These are phyloP conservation scores for Numenius arquata DNA, from an alignment of 2,113 vertebrate genomes.

Conservation along the genomic window DNA sequence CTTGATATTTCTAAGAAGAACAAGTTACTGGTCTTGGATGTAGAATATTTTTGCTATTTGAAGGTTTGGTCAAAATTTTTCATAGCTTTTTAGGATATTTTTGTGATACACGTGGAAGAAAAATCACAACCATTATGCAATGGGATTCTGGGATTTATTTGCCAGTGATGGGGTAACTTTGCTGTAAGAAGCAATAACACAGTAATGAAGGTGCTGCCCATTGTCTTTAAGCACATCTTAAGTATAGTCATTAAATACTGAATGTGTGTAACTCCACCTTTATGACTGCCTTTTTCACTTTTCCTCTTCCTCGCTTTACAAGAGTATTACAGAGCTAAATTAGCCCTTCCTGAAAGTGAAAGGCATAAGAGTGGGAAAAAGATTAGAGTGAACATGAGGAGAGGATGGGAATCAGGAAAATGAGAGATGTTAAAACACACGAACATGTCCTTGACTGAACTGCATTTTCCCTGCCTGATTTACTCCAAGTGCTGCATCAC, in stretches of 20 bases:
- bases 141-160: background rate
- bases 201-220: background rate
- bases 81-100: background rate
- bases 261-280: background rate
- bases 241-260: slow-evolving; percentile 17
- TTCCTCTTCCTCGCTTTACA: background rate
- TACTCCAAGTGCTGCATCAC: background rate
- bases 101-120: background rate
- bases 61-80: background rate
- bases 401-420: background rate
- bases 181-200: background rate
- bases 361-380: background rate
- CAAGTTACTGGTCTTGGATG: background rate
- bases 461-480: background rate
- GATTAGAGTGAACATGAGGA: background rate
- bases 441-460: background rate
- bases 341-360: slow-evolving; percentile 25
- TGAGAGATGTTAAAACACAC: background rate
- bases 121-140: background rate
- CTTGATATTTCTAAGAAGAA: background rate
- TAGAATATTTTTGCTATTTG: background rate
- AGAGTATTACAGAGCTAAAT: slow-evolving; percentile 24
- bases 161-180: background rate
- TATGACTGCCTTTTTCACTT: background rate
- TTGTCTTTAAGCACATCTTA: slow-evolving; percentile 30